Conservation (phyloP, 2,888 invertebrate genomes). For the Galerucella nymphaeae region DNA sequence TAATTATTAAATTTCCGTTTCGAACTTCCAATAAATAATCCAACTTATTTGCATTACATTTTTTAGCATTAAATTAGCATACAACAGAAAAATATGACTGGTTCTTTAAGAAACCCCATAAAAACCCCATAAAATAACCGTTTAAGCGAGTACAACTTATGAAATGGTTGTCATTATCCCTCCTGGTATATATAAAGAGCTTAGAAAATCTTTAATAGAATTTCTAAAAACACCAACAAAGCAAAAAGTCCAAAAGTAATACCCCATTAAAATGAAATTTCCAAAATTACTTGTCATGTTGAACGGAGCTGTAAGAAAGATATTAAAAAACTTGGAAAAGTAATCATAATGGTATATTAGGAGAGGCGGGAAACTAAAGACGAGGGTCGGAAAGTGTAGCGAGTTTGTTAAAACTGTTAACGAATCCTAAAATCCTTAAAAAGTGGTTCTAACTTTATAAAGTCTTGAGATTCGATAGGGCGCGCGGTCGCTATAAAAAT, state of each 20-base stretch:
- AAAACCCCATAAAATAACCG: slow-evolving; percentile 31
- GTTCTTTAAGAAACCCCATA: not conserved
- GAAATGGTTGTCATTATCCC: slow-evolving; percentile 27
- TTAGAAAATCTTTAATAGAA: slow-evolving; percentile 41
- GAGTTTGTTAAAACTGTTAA: slow-evolving; percentile 65
- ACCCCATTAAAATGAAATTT: slow-evolving; percentile 59
- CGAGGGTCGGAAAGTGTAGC: slow-evolving; percentile 59
- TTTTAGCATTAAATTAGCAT: not conserved
- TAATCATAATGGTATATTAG: slow-evolving; percentile 56
- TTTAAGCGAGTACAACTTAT: slow-evolving; percentile 26
- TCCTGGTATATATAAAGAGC: slow-evolving; percentile 32
- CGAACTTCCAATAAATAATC: not conserved
- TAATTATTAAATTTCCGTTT: not conserved
- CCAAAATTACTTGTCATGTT: slow-evolving; percentile 61
- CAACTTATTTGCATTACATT: not conserved
- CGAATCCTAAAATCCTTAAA: slow-evolving; percentile 65
- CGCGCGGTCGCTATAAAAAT: slow-evolving; percentile 62
- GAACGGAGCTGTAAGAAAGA: slow-evolving; percentile 59
- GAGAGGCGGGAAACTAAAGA: slow-evolving; percentile 48
- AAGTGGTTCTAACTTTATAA: slow-evolving; percentile 63
- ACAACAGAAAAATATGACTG: not conserved
- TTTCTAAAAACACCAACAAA: slow-evolving; percentile 50
- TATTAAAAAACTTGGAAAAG: slow-evolving; percentile 64
- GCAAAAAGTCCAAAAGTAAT: slow-evolving; percentile 51
- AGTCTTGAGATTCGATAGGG: slow-evolving; percentile 60